Evolutionary conservation across 2,888 invertebrate genomes (phyloP).

Genomic region (Mesoligia furuncula): DNA sequence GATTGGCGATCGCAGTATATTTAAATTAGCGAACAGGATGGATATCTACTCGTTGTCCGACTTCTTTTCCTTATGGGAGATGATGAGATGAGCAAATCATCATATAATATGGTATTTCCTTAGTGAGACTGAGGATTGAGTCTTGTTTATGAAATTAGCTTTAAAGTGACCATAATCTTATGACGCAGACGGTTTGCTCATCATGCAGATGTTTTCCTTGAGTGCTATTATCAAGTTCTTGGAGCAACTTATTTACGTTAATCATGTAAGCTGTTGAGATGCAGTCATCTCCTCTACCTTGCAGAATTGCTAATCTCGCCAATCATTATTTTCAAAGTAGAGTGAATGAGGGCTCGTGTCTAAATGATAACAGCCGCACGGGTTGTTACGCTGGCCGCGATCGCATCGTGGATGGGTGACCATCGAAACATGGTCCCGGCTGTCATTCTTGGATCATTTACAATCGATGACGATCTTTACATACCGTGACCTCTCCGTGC

Average conservation of each 20-base stretch:
- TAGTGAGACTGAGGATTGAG: slow-evolving; percentile 29
- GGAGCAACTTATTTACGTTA: slow-evolving; percentile 1
- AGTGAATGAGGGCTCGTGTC: neutral
- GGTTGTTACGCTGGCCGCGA: too few relatives aligned
- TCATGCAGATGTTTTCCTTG: slow-evolving; percentile 26
- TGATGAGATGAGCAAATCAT: slow-evolving; percentile 40
- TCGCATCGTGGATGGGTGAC: too few relatives aligned
- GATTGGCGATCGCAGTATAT: slow-evolving; percentile 34
- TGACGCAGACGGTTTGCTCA: slow-evolving; percentile 14
- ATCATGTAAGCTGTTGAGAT: neutral
- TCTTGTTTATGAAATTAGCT: slow-evolving; percentile 44
- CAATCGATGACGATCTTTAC: too few relatives aligned
- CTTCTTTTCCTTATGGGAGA: slow-evolving; percentile 38
- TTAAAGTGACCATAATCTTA: slow-evolving; percentile 36
- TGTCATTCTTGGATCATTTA: too few relatives aligned
- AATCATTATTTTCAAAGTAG: neutral
- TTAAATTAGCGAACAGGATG: slow-evolving; percentile 48
- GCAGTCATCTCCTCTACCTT: neutral
- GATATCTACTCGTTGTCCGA: slow-evolving; percentile 13
- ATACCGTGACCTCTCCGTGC: too few relatives aligned
- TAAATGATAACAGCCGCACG: too few relatives aligned
- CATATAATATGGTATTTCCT: slow-evolving; percentile 55
- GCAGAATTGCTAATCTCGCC: neutral
- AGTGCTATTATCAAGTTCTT: slow-evolving; percentile 14
- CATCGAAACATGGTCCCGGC: too few relatives aligned